Percentiles rank a stretch among this genome's conserved stretches.
phyloP scores from a whole-genome alignment of 2,888 invertebrate genomes.

The Xestobium rufovillosum region DNA sequence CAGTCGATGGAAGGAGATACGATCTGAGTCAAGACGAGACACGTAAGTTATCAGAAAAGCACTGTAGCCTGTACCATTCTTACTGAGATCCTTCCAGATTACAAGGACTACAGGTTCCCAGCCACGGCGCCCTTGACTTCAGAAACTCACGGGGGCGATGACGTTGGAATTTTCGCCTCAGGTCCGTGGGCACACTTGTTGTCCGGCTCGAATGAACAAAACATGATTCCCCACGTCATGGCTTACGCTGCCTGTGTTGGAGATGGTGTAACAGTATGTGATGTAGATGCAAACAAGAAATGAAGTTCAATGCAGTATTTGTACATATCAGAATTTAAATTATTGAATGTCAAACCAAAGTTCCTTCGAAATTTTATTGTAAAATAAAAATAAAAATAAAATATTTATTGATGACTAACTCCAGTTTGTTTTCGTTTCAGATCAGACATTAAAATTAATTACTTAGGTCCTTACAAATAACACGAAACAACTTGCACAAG shows the following conservation, averaged over 20 bases:
- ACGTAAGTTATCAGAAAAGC: constrained; percentile 33
- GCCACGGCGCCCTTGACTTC: constrained; percentile 52
- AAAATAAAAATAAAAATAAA: too few species aligned
- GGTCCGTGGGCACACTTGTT: constrained; percentile 79
- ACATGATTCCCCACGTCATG: constrained; percentile 67
- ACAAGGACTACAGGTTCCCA: constrained; percentile 50
- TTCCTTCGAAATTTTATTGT: too few species aligned
- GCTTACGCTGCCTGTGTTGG: constrained; percentile 69
- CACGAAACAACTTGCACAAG: too few species aligned
- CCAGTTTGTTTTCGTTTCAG: too few species aligned
- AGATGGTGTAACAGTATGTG: constrained; percentile 39
- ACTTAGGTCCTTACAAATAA: too few species aligned
- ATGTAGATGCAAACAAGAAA: not conserved
- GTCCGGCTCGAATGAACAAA: constrained; percentile 72
- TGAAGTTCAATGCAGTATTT: too few species aligned
- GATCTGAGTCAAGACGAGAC: constrained; percentile 48
- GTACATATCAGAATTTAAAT: too few species aligned
- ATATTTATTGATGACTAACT: too few species aligned
- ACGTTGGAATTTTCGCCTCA: constrained; percentile 67
- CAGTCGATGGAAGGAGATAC: constrained; percentile 46
- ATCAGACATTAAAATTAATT: too few species aligned
- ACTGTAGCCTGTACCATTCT: too few species aligned
- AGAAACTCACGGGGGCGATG: constrained; percentile 74
- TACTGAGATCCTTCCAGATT: constrained; percentile 43
- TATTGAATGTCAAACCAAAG: too few species aligned